Evolutionary conservation across 2,797 vertebrate species (phyloP).

Genomic region (Sebastes itinus): DNA sequence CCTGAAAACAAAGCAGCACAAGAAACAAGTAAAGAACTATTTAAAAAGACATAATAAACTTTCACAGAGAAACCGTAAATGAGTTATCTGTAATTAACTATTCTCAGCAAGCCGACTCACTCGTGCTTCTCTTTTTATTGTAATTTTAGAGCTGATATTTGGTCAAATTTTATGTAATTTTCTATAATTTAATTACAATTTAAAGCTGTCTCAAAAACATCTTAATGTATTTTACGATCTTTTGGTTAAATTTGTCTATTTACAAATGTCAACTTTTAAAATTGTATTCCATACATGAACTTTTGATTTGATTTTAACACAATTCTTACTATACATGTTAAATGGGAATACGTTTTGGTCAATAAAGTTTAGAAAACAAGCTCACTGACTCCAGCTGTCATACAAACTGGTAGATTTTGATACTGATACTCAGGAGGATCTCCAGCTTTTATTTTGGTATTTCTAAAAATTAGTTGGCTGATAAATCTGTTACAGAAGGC

Average conservation of each 20-base stretch:
- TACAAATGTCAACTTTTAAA: neutral
- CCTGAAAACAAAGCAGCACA: too few species aligned
- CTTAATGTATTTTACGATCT: neutral
- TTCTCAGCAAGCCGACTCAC: neutral
- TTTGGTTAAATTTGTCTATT: neutral
- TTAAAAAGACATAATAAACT: too few species aligned
- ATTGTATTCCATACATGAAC: neutral
- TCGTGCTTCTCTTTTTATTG: neutral
- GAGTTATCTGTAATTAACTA: neutral
- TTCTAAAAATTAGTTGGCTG: neutral
- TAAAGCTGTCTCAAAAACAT: neutral
- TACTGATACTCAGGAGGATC: neutral
- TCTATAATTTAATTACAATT: neutral
- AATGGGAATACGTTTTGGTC: neutral
- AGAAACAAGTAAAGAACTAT: too few species aligned
- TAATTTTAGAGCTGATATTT: neutral
- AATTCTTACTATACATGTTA: neutral
- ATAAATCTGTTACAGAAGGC: neutral
- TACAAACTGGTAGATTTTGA: neutral
- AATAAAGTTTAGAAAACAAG: neutral
- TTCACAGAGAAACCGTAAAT: too few species aligned
- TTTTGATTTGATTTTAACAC: neutral
- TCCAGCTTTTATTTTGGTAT: neutral
- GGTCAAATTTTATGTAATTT: neutral
- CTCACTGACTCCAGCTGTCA: neutral